Conservation (phyloP, 2,797 vertebrate genomes). For the Anguilla anguilla region DNA sequence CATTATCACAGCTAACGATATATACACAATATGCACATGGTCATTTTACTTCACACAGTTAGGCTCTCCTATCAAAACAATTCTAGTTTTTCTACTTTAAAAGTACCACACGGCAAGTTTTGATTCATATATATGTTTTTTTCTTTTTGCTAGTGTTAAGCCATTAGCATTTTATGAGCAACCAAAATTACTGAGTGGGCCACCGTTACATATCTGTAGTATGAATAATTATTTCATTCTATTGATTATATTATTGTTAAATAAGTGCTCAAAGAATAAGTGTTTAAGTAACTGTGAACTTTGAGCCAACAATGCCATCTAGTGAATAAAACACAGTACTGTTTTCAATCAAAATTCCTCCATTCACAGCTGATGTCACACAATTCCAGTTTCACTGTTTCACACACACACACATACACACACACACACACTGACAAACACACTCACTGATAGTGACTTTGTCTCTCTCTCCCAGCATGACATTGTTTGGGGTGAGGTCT, state of each 20-base stretch:
- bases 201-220: background rate
- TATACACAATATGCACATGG: background rate
- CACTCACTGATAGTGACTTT: slow-evolving; percentile 87
- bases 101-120: background rate
- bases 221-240: background rate
- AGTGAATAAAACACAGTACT: slow-evolving; percentile 6
- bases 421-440: background rate
- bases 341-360: background rate
- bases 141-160: too few relatives aligned
- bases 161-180: too few relatives aligned
- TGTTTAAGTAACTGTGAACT: background rate
- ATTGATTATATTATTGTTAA: background rate
- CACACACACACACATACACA: background rate
- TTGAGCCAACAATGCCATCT: slow-evolving; percentile 24
- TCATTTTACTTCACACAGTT: background rate
- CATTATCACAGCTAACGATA: background rate
- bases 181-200: too few relatives aligned
- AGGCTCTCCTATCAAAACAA: background rate
- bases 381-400: background rate
- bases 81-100: background rate
- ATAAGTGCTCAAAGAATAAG: background rate
- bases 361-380: slow-evolving; percentile 10
- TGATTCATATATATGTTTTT: background rate
- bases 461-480: slow-evolving; percentile 87
- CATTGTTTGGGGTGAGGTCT: slow-evolving; percentile 86